Conservation (phyloP, 1,140 invertebrate species). For the Tetramorium parvispinum region DNA sequence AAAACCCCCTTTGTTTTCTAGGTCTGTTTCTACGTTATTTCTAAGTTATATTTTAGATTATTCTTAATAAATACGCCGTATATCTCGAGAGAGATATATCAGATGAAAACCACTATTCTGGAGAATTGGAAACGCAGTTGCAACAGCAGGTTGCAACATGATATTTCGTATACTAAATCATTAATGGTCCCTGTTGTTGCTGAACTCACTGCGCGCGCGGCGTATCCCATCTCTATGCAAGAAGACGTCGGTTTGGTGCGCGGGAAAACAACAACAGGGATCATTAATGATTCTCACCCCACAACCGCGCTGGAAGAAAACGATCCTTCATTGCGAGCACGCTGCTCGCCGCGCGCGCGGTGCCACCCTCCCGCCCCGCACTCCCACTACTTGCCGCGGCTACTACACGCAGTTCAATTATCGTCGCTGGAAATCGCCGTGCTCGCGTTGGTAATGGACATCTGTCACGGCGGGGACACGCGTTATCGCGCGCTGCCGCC, state of each 20-base stretch:
- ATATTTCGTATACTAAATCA: constrained; percentile 46
- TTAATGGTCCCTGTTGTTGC: constrained; percentile 28
- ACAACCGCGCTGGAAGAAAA: constrained; percentile 9
- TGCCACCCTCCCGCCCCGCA: too few species aligned
- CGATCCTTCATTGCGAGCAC: constrained; percentile 12
- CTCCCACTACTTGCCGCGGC: background rate
- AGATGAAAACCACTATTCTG: constrained; percentile 9
- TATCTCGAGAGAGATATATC: background rate
- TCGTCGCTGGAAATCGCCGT: constrained; percentile 44
- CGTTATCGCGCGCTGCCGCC: constrained; percentile 47
- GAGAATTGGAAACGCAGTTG: constrained; percentile 34
- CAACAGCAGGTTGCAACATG: constrained; percentile 12
- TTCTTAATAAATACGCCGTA: background rate
- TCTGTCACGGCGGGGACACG: constrained; percentile 48
- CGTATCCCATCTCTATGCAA: constrained; percentile 20
- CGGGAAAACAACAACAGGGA: constrained; percentile 21
- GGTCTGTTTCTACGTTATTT: background rate
- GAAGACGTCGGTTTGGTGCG: background rate
- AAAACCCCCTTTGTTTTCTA: background rate
- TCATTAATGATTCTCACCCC: constrained; percentile 40
- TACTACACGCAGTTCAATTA: constrained; percentile 46
- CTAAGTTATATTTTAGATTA: background rate
- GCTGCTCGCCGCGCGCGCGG: background rate
- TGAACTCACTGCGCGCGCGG: background rate
- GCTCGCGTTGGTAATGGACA: constrained; percentile 54